Conservation (phyloP, 2,888 invertebrate species). For the Nezara viridula region DNA sequence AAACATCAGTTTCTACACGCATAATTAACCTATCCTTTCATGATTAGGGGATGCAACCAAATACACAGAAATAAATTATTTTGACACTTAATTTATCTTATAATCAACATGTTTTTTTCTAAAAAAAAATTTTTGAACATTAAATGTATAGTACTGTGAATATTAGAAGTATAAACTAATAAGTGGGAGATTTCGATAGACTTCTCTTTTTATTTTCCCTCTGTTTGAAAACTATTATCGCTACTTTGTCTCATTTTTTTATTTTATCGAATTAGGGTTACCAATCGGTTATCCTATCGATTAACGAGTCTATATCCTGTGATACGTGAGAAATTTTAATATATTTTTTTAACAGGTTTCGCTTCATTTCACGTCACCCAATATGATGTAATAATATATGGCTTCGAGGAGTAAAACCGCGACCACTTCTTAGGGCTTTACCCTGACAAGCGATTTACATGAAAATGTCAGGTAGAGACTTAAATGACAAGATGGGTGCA, state of each 20-base stretch:
- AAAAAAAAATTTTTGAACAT: no score
- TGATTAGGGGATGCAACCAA: neutral
- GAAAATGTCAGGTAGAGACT: neutral
- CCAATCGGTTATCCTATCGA: no score
- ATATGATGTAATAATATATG: neutral
- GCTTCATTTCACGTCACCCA: neutral
- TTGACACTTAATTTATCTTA: neutral
- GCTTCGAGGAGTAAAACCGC: neutral
- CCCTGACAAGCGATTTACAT: conserved; percentile 15
- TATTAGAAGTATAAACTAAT: no score
- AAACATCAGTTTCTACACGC: neutral
- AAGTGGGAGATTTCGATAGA: no score
- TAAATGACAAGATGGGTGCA: neutral
- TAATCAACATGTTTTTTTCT: neutral
- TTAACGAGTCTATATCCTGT: no score
- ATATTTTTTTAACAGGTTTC: neutral
- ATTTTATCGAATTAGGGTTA: no score
- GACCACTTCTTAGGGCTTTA: neutral
- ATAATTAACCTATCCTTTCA: neutral
- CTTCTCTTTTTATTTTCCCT: no score
- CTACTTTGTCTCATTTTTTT: no score
- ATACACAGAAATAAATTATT: neutral
- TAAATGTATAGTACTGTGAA: no score
- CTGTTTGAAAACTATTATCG: no score
- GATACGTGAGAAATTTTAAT: no score